Percentiles rank a stretch among this genome's conserved stretches.
Evolutionary conservation across 2,113 vertebrate species (phyloP).

Genomic region (Carettochelys insculpta): DNA sequence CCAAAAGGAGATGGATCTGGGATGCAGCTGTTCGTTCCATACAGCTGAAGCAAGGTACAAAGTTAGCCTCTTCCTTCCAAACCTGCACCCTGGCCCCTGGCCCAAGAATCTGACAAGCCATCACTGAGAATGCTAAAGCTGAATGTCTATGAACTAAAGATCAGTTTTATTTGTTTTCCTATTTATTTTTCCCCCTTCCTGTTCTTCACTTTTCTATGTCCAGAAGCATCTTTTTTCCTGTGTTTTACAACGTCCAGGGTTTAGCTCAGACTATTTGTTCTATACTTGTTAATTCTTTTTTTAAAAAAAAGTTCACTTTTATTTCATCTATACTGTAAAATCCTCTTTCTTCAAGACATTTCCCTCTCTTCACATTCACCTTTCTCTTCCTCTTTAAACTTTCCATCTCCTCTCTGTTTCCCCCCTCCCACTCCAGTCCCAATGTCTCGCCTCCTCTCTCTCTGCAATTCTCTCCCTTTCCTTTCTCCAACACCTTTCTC

Average conservation of each 20-base stretch:
- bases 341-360: not conserved
- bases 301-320: not conserved
- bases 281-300: not conserved
- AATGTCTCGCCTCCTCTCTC: not conserved
- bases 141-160: not conserved
- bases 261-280: not conserved
- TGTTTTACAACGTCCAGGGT: not conserved
- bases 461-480: not conserved
- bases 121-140: accelerated
- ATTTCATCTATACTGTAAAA: not conserved
- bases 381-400: not conserved
- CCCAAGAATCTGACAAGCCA: not conserved
- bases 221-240: not conserved
- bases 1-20: not conserved
- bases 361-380: not conserved
- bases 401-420: not conserved
- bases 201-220: not conserved
- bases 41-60: not conserved
- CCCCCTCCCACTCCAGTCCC: not conserved
- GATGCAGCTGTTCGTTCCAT: not conserved
- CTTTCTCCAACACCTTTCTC: too few species aligned
- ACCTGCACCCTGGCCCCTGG: not conserved
- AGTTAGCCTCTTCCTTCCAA: not conserved
- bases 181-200: not conserved
- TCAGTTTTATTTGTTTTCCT: accelerated